Base-by-base conservation (phyloP, 2,888 invertebrate species). In the Stenoptilia bipunctidactyla region DNA sequence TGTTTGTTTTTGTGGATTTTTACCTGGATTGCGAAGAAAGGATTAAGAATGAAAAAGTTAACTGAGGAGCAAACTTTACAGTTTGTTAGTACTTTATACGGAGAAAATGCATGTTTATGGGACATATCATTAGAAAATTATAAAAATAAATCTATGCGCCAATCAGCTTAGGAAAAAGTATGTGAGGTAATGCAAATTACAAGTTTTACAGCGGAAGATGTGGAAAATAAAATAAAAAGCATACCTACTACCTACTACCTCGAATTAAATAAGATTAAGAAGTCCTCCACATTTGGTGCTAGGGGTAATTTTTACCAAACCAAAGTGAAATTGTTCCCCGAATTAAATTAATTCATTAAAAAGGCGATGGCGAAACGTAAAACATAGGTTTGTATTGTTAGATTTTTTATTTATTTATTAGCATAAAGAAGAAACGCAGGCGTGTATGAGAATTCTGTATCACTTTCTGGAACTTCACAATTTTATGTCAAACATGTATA, bases 91-190 rank as follows among this genome's bases (percentile, higher is more conserved):
- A n/a, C n/a, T n/a, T n/a, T 39, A 39, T 39, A 39, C 35, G 25
- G 39, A 34, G 39, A 47, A 45, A 45, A 43, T 45, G 36, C 41
- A 41, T 47, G 46, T 46, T 45, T 46, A 43, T 45, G 44, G 43
- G 45, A 47, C 39, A 47, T 50, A 43, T 44, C 43, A 45, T 50
- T 47, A 46, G 42, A 45, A 41, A 35, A 46, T 48, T 50, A 50
- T 46, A 48, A 48, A 48, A 49, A 49, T 38, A 47, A 48, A 46
- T 37, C 40, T 45, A 48, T 46, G 51, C 46, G 46, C 47, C 46
- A 47, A 44, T 15, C 40, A 41, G 47, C 44, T 42, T 45, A 49
- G 45, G 43, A 46, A 48, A 49, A 47, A 15, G 15, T 41, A 15
- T 14, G 40, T 33, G 13, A 40, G 39, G 45, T 40, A 38, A 46